A percentile compares a stretch with the other conserved stretches of the same genome.
phyloP scores from a whole-genome alignment of 2,113 vertebrate genomes.

The Speoplatyrhinus poulsoni region DNA sequence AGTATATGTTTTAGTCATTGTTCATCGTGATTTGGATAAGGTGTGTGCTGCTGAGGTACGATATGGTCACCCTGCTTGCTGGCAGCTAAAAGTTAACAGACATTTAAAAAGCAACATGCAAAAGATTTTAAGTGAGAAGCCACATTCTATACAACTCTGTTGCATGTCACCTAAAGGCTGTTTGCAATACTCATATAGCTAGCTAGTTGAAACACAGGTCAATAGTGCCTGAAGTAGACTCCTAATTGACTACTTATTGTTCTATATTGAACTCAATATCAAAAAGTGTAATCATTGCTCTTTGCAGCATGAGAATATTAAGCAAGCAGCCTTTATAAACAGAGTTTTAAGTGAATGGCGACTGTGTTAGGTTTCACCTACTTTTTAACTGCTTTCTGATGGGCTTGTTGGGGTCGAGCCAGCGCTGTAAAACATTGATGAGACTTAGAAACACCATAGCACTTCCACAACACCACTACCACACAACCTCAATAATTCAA shows the following conservation, averaged over 20 bases:
- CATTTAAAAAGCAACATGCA: too few species aligned
- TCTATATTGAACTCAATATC: slow-evolving; percentile 41
- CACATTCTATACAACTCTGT: background rate
- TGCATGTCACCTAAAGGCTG: background rate
- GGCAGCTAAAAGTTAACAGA: too few species aligned
- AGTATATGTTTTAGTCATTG: too few species aligned
- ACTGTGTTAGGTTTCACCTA: slow-evolving; percentile 75
- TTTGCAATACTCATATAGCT: slow-evolving; percentile 16
- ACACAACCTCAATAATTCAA: slow-evolving; percentile 62
- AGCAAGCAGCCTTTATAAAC: background rate
- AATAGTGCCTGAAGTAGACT: slow-evolving; percentile 36
- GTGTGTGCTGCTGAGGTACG: too few species aligned
- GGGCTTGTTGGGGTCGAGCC: slow-evolving; percentile 98
- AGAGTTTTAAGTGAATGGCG: background rate
- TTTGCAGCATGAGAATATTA: slow-evolving; percentile 31
- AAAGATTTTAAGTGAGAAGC: too few species aligned
- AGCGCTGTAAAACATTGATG: slow-evolving; percentile 86
- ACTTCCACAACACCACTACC: slow-evolving; percentile 41
- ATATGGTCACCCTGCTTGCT: too few species aligned
- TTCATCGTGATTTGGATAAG: too few species aligned
- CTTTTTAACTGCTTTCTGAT: slow-evolving; percentile 99
- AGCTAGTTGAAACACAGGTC: slow-evolving; percentile 58
- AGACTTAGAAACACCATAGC: slow-evolving; percentile 57
- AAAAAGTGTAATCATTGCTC: slow-evolving; percentile 57
- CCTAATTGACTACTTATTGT: slow-evolving; percentile 31